Conservation (phyloP, 1,140 invertebrate genomes). For the Antheraea mylitta region DNA sequence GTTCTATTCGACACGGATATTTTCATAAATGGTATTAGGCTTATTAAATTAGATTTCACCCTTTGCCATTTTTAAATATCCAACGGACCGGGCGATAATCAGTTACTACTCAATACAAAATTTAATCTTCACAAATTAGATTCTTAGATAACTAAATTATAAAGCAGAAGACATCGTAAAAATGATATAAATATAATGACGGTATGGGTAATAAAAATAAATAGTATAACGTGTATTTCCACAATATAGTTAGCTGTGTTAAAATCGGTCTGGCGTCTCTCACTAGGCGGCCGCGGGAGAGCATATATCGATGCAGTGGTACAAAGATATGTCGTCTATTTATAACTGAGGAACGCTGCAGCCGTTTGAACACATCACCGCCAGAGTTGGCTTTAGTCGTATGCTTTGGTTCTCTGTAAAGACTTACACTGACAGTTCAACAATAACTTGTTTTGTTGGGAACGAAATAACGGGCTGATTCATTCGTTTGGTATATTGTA, state of each 20-base stretch:
- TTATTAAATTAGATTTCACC: too few relatives aligned
- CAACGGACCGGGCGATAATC: too few relatives aligned
- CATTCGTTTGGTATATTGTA: not conserved
- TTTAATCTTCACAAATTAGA: too few relatives aligned
- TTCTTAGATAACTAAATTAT: not conserved
- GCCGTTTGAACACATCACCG: constrained; percentile 45
- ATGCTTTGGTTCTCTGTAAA: constrained; percentile 35
- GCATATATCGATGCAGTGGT: constrained; percentile 53
- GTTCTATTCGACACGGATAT: too few relatives aligned
- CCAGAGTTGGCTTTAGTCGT: constrained; percentile 42
- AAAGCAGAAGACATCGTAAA: not conserved
- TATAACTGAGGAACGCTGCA: constrained; percentile 61
- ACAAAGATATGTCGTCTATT: constrained; percentile 71
- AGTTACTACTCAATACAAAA: too few relatives aligned
- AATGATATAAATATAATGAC: constrained; percentile 1
- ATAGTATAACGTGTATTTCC: constrained; percentile 39
- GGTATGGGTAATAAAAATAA: constrained; percentile 54
- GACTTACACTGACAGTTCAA: constrained; percentile 11
- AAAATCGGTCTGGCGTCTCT: constrained; percentile 52
- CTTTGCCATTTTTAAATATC: too few relatives aligned
- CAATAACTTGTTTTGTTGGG: constrained; percentile 12
- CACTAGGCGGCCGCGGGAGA: constrained; percentile 61
- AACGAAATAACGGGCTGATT: not conserved
- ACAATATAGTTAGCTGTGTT: constrained; percentile 22
- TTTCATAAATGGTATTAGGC: too few relatives aligned